Conservation (phyloP, 2,888 invertebrate species). For the Lottia scabra region DNA sequence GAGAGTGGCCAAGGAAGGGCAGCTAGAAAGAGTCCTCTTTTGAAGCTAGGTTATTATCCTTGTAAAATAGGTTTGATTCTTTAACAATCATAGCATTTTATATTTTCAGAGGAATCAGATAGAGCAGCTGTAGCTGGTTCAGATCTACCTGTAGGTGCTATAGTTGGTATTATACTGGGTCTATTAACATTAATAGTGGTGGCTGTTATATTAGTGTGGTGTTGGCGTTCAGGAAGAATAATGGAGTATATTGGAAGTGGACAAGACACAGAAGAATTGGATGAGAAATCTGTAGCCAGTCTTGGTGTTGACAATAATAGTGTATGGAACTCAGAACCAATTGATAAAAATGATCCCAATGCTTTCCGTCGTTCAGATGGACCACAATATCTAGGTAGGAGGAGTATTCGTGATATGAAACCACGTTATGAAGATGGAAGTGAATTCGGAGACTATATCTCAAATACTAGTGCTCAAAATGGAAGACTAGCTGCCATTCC, state of each 20-base stretch:
- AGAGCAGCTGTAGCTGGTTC: constrained; percentile 27
- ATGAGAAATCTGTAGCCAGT: neutral
- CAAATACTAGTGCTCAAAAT: neutral
- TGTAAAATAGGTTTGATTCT: no score
- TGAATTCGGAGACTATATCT: neutral
- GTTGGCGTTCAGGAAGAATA: constrained; percentile 49
- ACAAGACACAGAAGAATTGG: neutral
- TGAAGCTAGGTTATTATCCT: no score
- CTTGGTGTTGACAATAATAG: constrained; percentile 8
- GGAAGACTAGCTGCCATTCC: neutral
- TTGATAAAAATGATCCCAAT: constrained; percentile 9
- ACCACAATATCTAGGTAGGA: neutral
- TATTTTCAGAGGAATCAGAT: no score
- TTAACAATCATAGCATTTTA: no score
- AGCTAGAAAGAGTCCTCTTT: no score
- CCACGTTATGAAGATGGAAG: neutral
- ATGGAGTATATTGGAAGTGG: constrained; percentile 6
- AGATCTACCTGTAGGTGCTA: constrained; percentile 47
- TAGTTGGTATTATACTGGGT: constrained; percentile 53
- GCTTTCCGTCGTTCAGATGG: neutral
- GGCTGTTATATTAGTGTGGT: constrained; percentile 50
- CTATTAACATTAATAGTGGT: constrained; percentile 44
- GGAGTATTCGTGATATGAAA: neutral
- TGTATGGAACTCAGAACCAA: constrained; percentile 22
- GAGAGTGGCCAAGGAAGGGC: no score